These are phyloP conservation scores for Prunella himalayana DNA, from an alignment of 2,113 vertebrate genomes.

Conservation along the genomic window DNA sequence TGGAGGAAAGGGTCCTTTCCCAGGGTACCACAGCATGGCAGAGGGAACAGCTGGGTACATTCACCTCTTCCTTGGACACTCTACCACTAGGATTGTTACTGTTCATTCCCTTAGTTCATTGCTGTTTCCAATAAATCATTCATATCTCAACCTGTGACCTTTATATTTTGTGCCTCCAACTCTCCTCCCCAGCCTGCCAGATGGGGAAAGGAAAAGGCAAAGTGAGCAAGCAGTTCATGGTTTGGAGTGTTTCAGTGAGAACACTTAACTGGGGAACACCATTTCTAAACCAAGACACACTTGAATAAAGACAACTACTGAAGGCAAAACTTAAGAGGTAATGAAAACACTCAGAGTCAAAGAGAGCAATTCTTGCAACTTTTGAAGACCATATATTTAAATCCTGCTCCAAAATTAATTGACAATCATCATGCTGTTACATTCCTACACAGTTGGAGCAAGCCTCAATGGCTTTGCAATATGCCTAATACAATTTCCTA, in stretches of 20 bases:
- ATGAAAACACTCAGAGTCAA: background rate
- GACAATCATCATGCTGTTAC: background rate
- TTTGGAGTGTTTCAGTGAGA: background rate
- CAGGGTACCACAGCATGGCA: too few species aligned
- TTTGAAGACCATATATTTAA: background rate
- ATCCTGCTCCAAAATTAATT: background rate
- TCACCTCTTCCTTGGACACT: background rate
- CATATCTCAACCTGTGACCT: background rate
- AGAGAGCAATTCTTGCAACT: background rate
- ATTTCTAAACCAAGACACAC: background rate
- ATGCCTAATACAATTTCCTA: background rate
- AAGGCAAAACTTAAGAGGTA: background rate
- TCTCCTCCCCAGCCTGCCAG: background rate
- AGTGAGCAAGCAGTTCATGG: rapidly evolving
- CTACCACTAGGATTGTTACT: background rate
- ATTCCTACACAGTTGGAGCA: background rate
- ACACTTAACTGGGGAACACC: background rate
- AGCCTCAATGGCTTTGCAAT: background rate
- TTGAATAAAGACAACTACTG: background rate
- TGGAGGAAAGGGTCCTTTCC: background rate
- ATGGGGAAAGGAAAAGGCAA: background rate
- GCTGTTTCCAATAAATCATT: background rate
- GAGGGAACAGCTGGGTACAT: background rate
- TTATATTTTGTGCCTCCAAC: background rate
- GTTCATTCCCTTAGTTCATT: background rate